A percentile compares a stretch with the other conserved stretches of the same genome.
These are phyloP conservation scores for Bubo blakistoni DNA, from an alignment of 2,113 vertebrate species.

Conservation along the genomic window DNA sequence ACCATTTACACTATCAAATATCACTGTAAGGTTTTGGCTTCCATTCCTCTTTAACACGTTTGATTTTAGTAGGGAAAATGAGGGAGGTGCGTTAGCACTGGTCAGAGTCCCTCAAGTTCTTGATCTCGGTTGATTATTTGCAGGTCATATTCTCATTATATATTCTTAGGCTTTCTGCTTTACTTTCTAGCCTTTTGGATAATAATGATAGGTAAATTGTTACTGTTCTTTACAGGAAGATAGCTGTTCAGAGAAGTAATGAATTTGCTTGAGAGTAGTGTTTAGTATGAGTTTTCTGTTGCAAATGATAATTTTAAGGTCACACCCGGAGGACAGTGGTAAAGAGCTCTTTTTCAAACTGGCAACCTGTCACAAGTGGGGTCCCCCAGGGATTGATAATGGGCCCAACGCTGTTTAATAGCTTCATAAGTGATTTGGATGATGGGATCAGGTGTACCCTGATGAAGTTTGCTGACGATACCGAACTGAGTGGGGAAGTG, in stretches of 20 bases:
- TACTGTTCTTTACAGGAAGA: not conserved
- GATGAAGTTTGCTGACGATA: too few species aligned
- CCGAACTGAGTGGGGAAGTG: too few species aligned
- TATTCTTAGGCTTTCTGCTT: not conserved
- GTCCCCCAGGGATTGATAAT: too few species aligned
- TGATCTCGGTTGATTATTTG: not conserved
- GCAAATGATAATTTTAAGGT: not conserved
- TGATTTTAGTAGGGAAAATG: not conserved
- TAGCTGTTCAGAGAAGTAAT: not conserved
- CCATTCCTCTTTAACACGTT: not conserved
- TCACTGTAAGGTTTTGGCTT: not conserved
- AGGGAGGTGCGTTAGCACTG: not conserved
- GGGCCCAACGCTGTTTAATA: too few species aligned
- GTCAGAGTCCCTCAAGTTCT: not conserved
- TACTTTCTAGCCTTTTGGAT: not conserved
- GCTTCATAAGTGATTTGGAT: too few species aligned
- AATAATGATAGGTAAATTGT: not conserved
- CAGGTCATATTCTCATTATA: not conserved
- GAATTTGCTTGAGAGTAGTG: not conserved
- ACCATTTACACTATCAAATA: not conserved
- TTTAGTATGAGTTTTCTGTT: not conserved
- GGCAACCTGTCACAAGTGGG: too few species aligned
- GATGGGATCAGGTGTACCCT: too few species aligned
- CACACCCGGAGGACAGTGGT: too few species aligned
- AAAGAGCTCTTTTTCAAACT: too few species aligned